Evolutionary conservation across 2,888 invertebrate genomes (phyloP).

Genomic region (Stratiomys singularior): DNA sequence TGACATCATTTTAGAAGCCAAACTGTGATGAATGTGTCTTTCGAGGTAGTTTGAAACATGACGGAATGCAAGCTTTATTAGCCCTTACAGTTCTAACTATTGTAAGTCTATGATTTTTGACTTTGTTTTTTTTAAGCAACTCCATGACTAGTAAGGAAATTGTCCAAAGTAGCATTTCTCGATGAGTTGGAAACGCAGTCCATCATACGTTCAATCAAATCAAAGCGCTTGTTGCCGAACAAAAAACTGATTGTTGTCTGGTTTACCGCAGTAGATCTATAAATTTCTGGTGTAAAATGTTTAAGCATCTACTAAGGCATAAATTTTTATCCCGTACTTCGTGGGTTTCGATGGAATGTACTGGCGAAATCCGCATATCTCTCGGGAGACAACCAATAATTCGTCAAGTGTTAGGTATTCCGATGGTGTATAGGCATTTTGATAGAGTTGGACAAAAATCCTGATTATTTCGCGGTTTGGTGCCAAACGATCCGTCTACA

Average conservation of each 20-base stretch:
- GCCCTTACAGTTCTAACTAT: not conserved
- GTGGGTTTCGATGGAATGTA: not conserved
- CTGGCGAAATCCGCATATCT: not conserved
- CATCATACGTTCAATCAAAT: not conserved
- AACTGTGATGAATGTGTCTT: not conserved
- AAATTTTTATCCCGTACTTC: not conserved
- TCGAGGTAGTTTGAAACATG: not conserved
- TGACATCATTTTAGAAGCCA: not conserved
- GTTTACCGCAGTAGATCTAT: not conserved
- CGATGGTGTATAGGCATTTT: not conserved
- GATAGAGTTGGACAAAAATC: no score
- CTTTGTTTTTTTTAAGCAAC: not conserved
- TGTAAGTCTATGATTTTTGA: not conserved
- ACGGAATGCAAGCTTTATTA: not conserved
- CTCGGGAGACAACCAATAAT: not conserved
- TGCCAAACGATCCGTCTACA: no score
- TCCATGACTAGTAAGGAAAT: no score
- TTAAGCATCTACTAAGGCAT: no score
- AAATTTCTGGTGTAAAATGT: not conserved
- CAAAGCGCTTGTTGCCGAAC: no score
- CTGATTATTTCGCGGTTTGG: no score
- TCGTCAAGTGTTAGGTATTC: not conserved
- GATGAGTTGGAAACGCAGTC: not conserved
- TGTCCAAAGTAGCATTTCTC: not conserved
- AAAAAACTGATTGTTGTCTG: not conserved